Evolutionary conservation across 1,140 invertebrate species (phyloP), one percentile per base, ranked within the genome.

Genomic region (Hormaphis cornu): DNA sequence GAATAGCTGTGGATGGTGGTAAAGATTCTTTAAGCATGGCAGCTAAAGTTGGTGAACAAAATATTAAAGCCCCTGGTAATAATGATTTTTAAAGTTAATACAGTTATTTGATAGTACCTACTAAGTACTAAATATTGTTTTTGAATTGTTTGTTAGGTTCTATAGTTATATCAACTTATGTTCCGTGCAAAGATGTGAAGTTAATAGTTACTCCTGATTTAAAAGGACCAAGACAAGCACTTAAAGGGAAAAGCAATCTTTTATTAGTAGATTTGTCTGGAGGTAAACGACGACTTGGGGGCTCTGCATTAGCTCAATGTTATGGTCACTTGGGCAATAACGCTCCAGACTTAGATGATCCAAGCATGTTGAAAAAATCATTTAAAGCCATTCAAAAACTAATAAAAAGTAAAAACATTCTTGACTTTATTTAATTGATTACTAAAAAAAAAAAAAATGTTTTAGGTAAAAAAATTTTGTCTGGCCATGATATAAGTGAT

Each of bases 21-120:
- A 99, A 99, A 78, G 96, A 98, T 81, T 98, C 95, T 0, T 80
- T 98, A 0, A 97, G 93, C 72, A 99, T 98, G 96, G 93, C 95
- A 20, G 94, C 95, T 0, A 82, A 91, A 73, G 87, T 96, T 5
- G 80, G 78, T 14, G 75, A 81, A 8, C 79, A 84, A 22, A 85
- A 88, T 3, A 87, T 97, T 0, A 95, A 93, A 79, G 89, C 93
- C 14, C 94, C 94, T 4, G 91, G 76, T 77, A 72, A 53, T 28
- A 14, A 42, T 63, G 50, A 66, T 66, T 46, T 53, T 24, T 54
- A n/a, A 52, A 59, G 5, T 44, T 42, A 33, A 12, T 20, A 42
- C 40, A 66, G 42, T 40, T 52, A 48, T 69, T 66, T 44, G 30
- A 33, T 35, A 14, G 30, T 33, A 44, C 44, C 20, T 18, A 44